These are phyloP conservation scores for Zosterops borbonicus DNA, from an alignment of 2,113 vertebrate species.

Conservation along the genomic window DNA sequence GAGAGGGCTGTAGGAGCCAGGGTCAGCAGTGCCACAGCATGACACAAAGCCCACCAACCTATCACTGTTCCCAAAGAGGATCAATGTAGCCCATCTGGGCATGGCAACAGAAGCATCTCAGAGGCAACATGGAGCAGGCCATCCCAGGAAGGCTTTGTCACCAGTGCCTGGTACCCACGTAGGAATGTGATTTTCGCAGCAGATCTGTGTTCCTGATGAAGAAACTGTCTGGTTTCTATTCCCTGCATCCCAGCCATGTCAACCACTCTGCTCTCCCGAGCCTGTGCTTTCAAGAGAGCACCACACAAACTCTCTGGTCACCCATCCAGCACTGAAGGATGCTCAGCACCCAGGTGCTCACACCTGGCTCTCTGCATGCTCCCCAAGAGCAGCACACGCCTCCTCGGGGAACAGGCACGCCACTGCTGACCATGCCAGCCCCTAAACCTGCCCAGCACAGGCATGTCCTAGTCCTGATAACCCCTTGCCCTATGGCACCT, in stretches of 20 bases:
- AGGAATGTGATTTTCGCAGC: not conserved
- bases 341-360: accelerated
- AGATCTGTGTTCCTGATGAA: not conserved
- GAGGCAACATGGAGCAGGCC: accelerated
- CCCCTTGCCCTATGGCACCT: not conserved
- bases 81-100: not conserved
- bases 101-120: not conserved
- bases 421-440: accelerated
- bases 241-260: not conserved
- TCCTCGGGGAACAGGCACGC: accelerated
- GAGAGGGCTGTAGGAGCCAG: not conserved
- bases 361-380: not conserved
- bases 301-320: not conserved
- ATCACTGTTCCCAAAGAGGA: not conserved
- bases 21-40: not conserved
- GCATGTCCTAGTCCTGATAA: not conserved
- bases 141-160: not conserved
- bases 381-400: not conserved
- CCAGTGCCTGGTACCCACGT: not conserved
- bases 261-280: not conserved
- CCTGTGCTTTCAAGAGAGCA: not conserved
- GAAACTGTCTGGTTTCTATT: not conserved
- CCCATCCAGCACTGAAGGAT: not conserved
- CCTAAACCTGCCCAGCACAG: not conserved
- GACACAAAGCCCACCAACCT: not conserved